Base-by-base conservation (phyloP, 64 coral and sea anemone species). In the Platygyra sinensis region DNA sequence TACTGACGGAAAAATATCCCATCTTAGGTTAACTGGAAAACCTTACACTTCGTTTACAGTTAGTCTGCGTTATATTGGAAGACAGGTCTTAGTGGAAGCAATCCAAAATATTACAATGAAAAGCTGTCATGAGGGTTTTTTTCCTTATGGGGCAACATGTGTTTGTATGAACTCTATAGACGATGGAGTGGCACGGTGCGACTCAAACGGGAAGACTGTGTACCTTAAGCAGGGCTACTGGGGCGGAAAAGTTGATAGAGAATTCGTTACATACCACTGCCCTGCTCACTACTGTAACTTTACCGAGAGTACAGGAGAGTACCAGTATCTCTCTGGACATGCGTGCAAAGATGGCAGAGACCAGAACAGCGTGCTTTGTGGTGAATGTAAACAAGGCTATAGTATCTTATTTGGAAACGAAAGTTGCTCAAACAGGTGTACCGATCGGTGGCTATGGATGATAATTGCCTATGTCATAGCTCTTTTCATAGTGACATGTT, bases 211-310 rank as follows among this genome's bases (percentile, higher is more conserved):
- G 15, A 87, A 71, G 22, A 62, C 76, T 24, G 77, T 98, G 4
- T 95, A 80, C 72, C 60, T 98, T 16, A 91, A 76, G 22, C 38
- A 76, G 76, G 88, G 96, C 0, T 95, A 95, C 73, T 98, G 96
- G 94, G 96, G 93, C 9, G 93, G 96, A 8, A 75, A 57, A 67
- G 93, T 98, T 2, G 63, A 36, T 13, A 55, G 25, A 15, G 16
- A 83, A 8, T 93, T 98, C 60, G 61, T 75, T 30, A 89, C 90
- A 2, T 71, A 79, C 52, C 60, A 76, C 36, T 98, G 96, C 61
- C 96, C 96, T 14, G 51, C 74, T 82, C 77, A 69, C 33, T 95
- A 79, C 59, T 98, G 96, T 39, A 73, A 72, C 52, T 73, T 46
- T 31, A 63, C 12, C 27, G 69, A 86, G 18, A n/a, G 10, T 69